A percentile compares a stretch with the other conserved stretches of the same genome.
These are phyloP conservation scores for Leptodon cayanensis DNA, from an alignment of 2,797 vertebrate species.

Conservation along the genomic window DNA sequence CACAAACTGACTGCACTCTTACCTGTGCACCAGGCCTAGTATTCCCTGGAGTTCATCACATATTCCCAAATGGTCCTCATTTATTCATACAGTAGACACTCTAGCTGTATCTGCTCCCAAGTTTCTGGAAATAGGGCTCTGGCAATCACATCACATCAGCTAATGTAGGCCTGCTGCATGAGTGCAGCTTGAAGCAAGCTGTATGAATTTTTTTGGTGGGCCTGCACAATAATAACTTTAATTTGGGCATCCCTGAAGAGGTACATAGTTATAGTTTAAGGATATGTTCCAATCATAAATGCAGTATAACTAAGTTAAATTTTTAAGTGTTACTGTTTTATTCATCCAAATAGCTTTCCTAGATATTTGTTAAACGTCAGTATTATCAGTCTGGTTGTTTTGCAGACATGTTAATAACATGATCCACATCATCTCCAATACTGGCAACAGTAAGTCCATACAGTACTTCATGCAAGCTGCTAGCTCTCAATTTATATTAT, in stretches of 20 bases:
- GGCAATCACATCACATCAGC: not conserved
- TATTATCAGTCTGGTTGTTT: not conserved
- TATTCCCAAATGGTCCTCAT: not conserved
- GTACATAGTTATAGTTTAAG: not conserved
- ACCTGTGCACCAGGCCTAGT: not conserved
- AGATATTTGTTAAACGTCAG: not conserved
- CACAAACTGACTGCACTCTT: not conserved
- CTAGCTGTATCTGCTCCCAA: not conserved
- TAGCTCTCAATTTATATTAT: not conserved
- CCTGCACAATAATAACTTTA: not conserved
- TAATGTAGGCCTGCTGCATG: not conserved
- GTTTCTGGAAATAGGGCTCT: not conserved
- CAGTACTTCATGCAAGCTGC: not conserved
- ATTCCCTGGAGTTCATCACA: not conserved
- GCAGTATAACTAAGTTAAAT: not conserved
- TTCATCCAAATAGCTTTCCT: not conserved
- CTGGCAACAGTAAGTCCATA: not conserved
- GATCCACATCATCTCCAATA: not conserved
- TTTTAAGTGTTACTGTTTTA: not conserved
- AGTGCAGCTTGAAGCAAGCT: not conserved
- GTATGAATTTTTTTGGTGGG: not conserved
- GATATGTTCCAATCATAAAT: not conserved
- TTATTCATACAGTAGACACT: not conserved
- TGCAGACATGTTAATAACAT: not conserved
- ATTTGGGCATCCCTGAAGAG: not conserved